Conservation (phyloP, 2,888 invertebrate species). For the Sepioteuthis lessoniana region DNA sequence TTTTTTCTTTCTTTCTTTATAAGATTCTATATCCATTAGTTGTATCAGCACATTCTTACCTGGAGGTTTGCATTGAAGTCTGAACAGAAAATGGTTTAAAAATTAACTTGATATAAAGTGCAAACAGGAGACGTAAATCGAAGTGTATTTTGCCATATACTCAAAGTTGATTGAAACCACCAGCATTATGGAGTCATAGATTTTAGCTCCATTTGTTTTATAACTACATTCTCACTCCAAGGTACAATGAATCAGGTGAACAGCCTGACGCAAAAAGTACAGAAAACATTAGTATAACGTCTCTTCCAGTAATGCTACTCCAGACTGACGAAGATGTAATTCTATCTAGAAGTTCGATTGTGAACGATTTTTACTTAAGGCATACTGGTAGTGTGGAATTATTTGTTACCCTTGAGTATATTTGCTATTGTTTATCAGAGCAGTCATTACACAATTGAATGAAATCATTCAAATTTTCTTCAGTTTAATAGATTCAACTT, state of each 20-base stretch:
- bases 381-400: background rate
- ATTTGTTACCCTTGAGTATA: too few relatives aligned
- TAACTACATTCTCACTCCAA: background rate
- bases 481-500: too few relatives aligned
- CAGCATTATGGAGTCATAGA: background rate
- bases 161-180: background rate
- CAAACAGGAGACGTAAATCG: background rate
- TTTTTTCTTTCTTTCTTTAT: background rate
- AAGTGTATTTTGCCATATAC: background rate
- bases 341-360: background rate
- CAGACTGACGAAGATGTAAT: background rate
- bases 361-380: background rate
- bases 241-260: background rate
- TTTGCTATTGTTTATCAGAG: too few relatives aligned
- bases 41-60: background rate
- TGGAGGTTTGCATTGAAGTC: background rate
- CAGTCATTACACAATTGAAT: too few relatives aligned
- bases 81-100: background rate
- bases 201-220: background rate
- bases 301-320: background rate
- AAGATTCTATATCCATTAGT: background rate
- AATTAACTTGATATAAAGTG: background rate
- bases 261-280: background rate
- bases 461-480: too few relatives aligned
- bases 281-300: background rate